Percentiles rank a stretch among this genome's conserved stretches.
These are phyloP conservation scores for Amphilophus citrinellus DNA, from an alignment of 2,113 vertebrate species.

Conservation along the genomic window DNA sequence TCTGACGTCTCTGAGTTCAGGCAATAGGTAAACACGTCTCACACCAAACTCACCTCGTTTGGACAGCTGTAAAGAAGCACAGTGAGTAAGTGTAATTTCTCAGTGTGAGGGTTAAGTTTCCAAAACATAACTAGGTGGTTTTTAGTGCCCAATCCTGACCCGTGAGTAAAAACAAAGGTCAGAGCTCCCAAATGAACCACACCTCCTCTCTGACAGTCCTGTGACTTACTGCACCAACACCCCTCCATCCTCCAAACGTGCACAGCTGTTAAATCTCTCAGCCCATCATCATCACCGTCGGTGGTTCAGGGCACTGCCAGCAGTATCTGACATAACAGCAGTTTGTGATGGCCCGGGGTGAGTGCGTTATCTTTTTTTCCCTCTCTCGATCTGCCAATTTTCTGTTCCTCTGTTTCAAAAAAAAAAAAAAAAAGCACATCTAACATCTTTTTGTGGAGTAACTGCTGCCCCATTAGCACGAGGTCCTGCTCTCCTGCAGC, in stretches of 20 bases:
- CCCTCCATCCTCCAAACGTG: background rate
- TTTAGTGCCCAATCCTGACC: background rate
- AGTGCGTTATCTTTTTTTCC: background rate
- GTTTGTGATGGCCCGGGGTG: background rate
- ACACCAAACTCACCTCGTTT: fast-evolving
- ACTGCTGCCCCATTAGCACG: background rate
- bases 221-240: fast-evolving
- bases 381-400: background rate
- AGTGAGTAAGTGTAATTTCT: background rate
- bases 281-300: background rate
- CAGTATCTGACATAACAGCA: background rate
- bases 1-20: too few species aligned
- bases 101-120: background rate
- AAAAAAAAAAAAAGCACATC: background rate
- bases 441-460: background rate
- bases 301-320: background rate
- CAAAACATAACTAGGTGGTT: background rate
- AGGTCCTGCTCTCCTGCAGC: background rate
- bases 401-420: fast-evolving
- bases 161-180: background rate
- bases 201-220: background rate
- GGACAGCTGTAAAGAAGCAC: too few species aligned
- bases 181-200: background rate
- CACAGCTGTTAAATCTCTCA: fast-evolving
- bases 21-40: background rate